These are phyloP conservation scores for Cryptophagus acutangulus DNA, from an alignment of 2,888 invertebrate species.

Conservation along the genomic window DNA sequence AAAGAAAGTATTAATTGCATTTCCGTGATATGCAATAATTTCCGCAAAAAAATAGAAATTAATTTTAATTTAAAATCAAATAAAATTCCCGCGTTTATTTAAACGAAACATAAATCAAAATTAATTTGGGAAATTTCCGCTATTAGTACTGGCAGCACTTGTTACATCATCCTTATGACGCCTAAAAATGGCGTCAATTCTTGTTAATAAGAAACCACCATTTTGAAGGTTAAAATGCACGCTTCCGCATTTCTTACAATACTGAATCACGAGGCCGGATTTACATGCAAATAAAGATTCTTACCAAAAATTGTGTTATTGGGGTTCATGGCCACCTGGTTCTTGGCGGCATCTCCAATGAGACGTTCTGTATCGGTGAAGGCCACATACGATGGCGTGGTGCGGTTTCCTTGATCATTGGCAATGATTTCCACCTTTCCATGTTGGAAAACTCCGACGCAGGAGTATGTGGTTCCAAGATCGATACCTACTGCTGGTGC, in stretches of 20 bases:
- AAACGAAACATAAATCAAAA: too few species aligned
- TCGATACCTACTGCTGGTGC: constrained; percentile 93
- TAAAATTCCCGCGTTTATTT: too few species aligned
- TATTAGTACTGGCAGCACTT: too few species aligned
- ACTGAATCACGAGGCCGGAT: background rate
- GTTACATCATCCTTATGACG: too few species aligned
- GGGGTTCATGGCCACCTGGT: constrained; percentile 83
- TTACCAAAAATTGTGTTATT: constrained; percentile 81
- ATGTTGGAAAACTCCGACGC: constrained; percentile 89
- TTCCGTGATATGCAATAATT: background rate
- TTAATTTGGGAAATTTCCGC: too few species aligned
- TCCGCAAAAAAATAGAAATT: background rate
- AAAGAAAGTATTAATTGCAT: too few species aligned
- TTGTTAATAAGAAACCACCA: background rate
- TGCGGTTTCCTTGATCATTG: constrained; percentile 86
- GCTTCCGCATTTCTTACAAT: too few species aligned
- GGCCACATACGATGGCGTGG: constrained; percentile 80
- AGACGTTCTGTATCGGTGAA: constrained; percentile 81
- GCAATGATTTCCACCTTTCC: constrained; percentile 88
- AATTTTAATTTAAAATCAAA: too few species aligned
- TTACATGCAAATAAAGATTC: constrained; percentile 29
- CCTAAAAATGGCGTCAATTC: too few species aligned
- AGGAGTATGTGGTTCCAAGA: constrained; percentile 93
- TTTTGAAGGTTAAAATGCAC: background rate
- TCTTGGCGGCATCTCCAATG: constrained; percentile 79